Evolutionary conservation across 2,888 invertebrate genomes (phyloP).

Genomic region (Auanema sp.): DNA sequence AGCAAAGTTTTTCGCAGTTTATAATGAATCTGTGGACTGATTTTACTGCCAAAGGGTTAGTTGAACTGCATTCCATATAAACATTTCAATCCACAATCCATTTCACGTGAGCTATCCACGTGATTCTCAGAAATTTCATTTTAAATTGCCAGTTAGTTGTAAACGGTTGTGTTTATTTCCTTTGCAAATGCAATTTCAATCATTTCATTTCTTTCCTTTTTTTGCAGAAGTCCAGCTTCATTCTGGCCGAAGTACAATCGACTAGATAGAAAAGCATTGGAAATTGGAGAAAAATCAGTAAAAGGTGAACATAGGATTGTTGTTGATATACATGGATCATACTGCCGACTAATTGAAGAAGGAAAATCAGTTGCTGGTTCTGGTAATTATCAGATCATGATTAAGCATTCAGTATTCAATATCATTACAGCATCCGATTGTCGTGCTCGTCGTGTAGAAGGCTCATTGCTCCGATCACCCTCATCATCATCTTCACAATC

Average conservation of each 20-base stretch:
- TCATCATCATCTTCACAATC: slow-evolving; percentile 4
- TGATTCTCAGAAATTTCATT: background rate
- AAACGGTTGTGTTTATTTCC: background rate
- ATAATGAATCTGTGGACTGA: slow-evolving; percentile 90
- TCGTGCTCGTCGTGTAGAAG: slow-evolving; percentile 20
- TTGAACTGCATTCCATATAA: background rate
- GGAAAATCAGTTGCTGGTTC: slow-evolving; percentile 43
- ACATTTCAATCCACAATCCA: background rate
- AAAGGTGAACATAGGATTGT: slow-evolving; percentile 46
- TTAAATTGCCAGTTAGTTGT: background rate
- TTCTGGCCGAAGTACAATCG: slow-evolving; percentile 61
- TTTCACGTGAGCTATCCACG: background rate
- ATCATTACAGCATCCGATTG: slow-evolving; percentile 25
- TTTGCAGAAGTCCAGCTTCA: slow-evolving; percentile 28
- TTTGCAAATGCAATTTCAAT: background rate
- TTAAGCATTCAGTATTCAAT: background rate
- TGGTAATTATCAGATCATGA: slow-evolving; percentile 6
- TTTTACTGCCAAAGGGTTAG: slow-evolving; percentile 90
- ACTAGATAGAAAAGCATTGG: slow-evolving; percentile 57
- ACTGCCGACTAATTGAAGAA: slow-evolving; percentile 58
- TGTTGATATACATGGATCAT: slow-evolving; percentile 56
- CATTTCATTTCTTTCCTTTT: background rate
- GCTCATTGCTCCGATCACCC: background rate
- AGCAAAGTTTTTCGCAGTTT: slow-evolving; percentile 75
- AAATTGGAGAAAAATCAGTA: slow-evolving; percentile 46